Conservation (phyloP, 2,888 invertebrate genomes). For the Ormyrus nitidulus region DNA sequence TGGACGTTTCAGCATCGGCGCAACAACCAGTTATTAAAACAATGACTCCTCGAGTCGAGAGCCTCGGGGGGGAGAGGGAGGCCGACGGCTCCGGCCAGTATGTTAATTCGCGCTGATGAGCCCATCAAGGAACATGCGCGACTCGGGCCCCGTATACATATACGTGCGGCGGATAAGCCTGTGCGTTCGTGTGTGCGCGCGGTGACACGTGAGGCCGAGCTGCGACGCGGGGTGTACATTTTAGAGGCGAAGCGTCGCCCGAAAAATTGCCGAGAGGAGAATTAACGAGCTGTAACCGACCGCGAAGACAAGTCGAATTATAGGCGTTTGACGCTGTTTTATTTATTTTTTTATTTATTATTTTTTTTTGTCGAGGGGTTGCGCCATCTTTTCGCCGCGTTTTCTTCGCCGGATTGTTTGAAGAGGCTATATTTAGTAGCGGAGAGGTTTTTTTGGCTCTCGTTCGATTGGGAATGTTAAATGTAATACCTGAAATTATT, state of each 20-base stretch:
- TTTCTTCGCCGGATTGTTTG: too few relatives aligned
- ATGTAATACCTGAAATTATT: too few relatives aligned
- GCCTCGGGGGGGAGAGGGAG: conserved; percentile 36
- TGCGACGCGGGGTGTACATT: too few relatives aligned
- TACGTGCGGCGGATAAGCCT: too few relatives aligned
- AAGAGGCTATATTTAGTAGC: too few relatives aligned
- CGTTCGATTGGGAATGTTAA: too few relatives aligned
- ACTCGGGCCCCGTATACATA: not conserved
- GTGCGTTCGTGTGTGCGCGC: too few relatives aligned
- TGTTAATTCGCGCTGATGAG: conserved; percentile 75
- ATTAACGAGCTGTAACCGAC: not conserved
- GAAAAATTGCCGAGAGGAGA: not conserved
- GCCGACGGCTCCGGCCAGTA: conserved; percentile 68
- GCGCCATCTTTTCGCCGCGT: too few relatives aligned
- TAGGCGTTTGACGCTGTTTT: not conserved
- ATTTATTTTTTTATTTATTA: not conserved
- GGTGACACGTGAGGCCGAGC: too few relatives aligned
- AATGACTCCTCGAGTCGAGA: conserved; percentile 54
- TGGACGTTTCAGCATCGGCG: not conserved
- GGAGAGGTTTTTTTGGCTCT: too few relatives aligned
- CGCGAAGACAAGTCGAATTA: conserved; percentile 4
- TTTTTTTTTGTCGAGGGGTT: too few relatives aligned
- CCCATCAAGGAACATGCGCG: conserved; percentile 73
- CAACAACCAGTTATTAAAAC: conserved; percentile 8
- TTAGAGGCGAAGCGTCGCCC: not conserved